phyloP scores from a whole-genome alignment of 2,797 vertebrate species.

The Xiphophorus birchmanni region DNA sequence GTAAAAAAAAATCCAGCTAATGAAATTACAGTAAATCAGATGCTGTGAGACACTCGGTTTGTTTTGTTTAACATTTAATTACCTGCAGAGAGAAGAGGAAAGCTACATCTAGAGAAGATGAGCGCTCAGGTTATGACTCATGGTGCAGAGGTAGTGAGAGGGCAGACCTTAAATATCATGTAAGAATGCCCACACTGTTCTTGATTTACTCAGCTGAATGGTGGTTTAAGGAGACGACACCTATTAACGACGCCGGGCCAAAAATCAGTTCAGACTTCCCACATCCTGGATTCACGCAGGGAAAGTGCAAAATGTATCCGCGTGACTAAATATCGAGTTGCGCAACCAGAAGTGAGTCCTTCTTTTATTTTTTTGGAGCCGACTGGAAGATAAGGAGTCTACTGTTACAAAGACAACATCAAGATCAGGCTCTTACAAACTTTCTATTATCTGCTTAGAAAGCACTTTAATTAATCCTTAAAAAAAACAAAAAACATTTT shows the following conservation, averaged over 20 bases:
- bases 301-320: not conserved
- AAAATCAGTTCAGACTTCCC: constrained; percentile 13
- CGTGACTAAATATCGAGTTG: constrained; percentile 2
- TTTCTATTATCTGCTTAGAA: not conserved
- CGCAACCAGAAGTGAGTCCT: not conserved
- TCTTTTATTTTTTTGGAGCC: constrained; percentile 2
- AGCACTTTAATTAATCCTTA: not conserved
- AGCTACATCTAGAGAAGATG: constrained; percentile 15
- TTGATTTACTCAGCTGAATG: constrained; percentile 32
- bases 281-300: constrained; percentile 6
- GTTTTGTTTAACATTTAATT: constrained; percentile 17
- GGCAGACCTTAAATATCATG: constrained; percentile 35
- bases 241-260: not conserved
- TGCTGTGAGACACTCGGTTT: not conserved
- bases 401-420: not conserved
- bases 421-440: not conserved
- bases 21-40: not conserved
- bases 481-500: not conserved
- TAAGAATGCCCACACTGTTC: constrained; percentile 38
- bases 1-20: not conserved
- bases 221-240: constrained; percentile 16
- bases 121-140: constrained; percentile 62
- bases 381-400: not conserved
- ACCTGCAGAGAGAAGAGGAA: constrained; percentile 18
- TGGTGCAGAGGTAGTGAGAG: constrained; percentile 45